phyloP scores from a whole-genome alignment of 1,140 invertebrate species.

The Magallana angulata region DNA sequence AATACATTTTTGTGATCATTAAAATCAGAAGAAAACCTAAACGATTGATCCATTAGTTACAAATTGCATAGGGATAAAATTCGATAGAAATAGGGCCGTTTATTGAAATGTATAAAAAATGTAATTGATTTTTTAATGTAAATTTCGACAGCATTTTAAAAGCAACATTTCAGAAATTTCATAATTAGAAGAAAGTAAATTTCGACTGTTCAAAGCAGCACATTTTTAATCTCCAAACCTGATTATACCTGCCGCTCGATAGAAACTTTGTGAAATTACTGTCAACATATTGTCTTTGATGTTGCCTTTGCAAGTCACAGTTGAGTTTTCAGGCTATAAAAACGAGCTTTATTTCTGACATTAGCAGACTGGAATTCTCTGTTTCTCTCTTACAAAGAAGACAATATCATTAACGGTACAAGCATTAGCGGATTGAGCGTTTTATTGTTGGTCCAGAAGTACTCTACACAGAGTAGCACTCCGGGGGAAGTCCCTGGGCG shows the following conservation, averaged over 20 bases:
- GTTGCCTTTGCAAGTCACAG: neutral
- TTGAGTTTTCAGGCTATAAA: conserved; percentile 13
- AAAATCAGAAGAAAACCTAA: no score
- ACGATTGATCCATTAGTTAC: no score
- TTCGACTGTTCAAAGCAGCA: no score
- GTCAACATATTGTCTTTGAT: conserved; percentile 16
- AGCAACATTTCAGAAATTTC: no score
- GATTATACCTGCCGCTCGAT: neutral
- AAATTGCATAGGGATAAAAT: no score
- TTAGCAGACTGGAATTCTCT: neutral
- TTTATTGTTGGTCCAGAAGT: conserved; percentile 9
- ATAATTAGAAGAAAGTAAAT: no score
- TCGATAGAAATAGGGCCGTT: no score
- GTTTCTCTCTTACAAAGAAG: conserved; percentile 2
- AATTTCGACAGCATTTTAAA: no score
- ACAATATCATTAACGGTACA: conserved; percentile 9
- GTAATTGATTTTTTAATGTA: no score
- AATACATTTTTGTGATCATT: neutral
- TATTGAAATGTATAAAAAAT: no score
- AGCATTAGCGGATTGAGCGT: conserved; percentile 13
- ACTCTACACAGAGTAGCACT: neutral
- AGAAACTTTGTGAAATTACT: neutral
- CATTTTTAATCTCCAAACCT: no score
- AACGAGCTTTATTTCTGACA: conserved; percentile 20
- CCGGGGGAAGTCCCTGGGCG: neutral